Base-by-base conservation (phyloP, 1,140 invertebrate genomes). In the Camponotus vicinus region DNA sequence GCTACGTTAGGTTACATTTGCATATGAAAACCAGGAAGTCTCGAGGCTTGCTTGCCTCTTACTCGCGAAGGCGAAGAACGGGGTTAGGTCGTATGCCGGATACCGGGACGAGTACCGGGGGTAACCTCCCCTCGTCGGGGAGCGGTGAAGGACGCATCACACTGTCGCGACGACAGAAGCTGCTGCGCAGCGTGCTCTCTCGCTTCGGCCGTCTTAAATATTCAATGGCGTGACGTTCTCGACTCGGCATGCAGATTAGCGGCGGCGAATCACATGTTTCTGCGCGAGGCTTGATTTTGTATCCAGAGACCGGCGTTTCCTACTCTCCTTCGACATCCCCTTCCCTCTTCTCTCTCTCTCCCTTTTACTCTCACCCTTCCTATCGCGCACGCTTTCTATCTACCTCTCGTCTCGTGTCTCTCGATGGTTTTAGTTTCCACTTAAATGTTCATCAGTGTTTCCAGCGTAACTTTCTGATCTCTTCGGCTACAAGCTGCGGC, bases 11-110 rank as follows among this genome's bases (percentile, higher is more conserved):
- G 71, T 88, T 70, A 63, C 89, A 94, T 95, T 95, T 95, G 93
- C 94, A 95, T 95, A 92, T 94, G 93, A 95, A 94, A 94, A 94
- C 93, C 93, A 92, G 92, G 90, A 91, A 93, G 93, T 94, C 92
- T 94, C 89, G 92, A 92, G 91, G 91, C 91, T 92, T 89, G 91
- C 91, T 92, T 88, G 91, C 91, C 92, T 94, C 93, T 94, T 94
- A 93, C 69, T 75, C 69, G 79, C 91, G 92, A 92, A 92, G 91
- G 86, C 91, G 92, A 93, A 92, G 92, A 90, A 91, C 90, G 89
- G 89, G 87, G 92, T 91, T 92, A 90, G 91, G 84, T 93, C 90
- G 92, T 87, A 91, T 82, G 90, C 88, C 90, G 45, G 77, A 55
- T 86, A 86, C 75, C 67, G 11, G 67, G 40, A 87, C 63, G 61